These are phyloP conservation scores for Limnothrissa miodon DNA, from an alignment of 2,113 vertebrate genomes.

Conservation along the genomic window DNA sequence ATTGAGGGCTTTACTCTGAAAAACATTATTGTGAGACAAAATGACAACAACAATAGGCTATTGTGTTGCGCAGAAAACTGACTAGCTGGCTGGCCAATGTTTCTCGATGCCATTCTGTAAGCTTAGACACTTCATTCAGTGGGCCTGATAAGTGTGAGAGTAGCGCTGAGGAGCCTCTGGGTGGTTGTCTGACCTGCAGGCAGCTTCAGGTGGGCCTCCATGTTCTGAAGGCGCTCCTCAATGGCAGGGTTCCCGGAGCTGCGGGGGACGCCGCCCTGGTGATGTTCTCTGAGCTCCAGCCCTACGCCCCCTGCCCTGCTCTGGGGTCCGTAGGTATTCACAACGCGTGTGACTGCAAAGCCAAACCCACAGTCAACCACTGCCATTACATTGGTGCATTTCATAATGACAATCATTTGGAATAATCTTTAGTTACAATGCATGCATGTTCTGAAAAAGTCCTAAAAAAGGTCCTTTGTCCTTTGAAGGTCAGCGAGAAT, in stretches of 20 bases:
- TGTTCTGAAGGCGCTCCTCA: constrained; percentile 92
- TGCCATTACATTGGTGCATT: background rate
- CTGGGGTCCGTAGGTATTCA: constrained; percentile 94
- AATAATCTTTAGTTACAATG: background rate
- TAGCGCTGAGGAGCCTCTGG: background rate
- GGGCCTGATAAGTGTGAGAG: background rate
- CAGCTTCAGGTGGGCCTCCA: constrained; percentile 89
- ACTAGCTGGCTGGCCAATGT: background rate
- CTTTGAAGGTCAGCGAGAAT: background rate
- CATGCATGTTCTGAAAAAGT: background rate
- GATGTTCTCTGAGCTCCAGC: constrained; percentile 72
- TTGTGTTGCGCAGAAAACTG: background rate
- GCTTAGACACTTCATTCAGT: background rate
- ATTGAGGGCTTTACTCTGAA: background rate
- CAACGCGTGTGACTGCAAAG: constrained; percentile 85
- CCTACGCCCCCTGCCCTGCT: constrained; percentile 73
- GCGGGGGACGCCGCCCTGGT: constrained; percentile 57
- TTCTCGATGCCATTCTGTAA: background rate
- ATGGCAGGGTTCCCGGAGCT: constrained; percentile 88
- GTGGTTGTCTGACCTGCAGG: constrained; percentile 73
- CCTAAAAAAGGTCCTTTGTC: background rate
- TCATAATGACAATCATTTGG: background rate
- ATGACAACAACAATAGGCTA: background rate
- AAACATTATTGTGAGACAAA: background rate
- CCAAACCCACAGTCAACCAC: constrained; percentile 11